phyloP scores from a whole-genome alignment of 2,888 invertebrate species.

The Leptinotarsa haldemani region DNA sequence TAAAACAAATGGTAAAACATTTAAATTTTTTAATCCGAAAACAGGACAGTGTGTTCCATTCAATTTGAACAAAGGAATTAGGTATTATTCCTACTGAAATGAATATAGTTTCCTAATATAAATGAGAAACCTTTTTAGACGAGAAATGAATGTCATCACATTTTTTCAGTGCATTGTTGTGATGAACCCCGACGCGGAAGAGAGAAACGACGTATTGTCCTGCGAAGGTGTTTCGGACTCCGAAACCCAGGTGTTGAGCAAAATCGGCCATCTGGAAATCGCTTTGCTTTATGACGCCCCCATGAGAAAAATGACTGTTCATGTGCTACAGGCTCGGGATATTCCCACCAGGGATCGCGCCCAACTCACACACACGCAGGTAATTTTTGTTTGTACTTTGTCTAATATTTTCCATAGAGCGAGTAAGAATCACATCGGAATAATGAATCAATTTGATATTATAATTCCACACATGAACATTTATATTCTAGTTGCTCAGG shows the following conservation, averaged over 20 bases:
- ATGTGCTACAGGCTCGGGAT: slow-evolving; percentile 87
- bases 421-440: too few species aligned
- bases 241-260: slow-evolving; percentile 65
- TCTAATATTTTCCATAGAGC: too few species aligned
- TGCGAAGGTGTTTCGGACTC: slow-evolving; percentile 57
- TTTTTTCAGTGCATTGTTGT: slow-evolving; percentile 69
- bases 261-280: slow-evolving; percentile 85
- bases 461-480: too few species aligned
- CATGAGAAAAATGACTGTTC: slow-evolving; percentile 91
- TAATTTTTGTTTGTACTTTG: slow-evolving; percentile 50
- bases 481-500: too few species aligned
- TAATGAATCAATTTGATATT: too few species aligned
- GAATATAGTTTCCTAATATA: neutral
- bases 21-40: too few species aligned
- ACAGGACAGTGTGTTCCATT: too few species aligned
- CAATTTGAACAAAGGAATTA: too few species aligned
- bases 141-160: neutral
- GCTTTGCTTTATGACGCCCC: slow-evolving; percentile 91
- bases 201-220: slow-evolving; percentile 56
- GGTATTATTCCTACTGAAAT: too few species aligned
- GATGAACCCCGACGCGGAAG: slow-evolving; percentile 63
- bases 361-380: slow-evolving; percentile 77
- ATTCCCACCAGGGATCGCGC: slow-evolving; percentile 79
- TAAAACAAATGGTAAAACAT: too few species aligned
- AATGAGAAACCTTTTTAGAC: neutral